phyloP scores from a whole-genome alignment of 2,113 vertebrate genomes.

The Oncorhynchus tshawytscha region DNA sequence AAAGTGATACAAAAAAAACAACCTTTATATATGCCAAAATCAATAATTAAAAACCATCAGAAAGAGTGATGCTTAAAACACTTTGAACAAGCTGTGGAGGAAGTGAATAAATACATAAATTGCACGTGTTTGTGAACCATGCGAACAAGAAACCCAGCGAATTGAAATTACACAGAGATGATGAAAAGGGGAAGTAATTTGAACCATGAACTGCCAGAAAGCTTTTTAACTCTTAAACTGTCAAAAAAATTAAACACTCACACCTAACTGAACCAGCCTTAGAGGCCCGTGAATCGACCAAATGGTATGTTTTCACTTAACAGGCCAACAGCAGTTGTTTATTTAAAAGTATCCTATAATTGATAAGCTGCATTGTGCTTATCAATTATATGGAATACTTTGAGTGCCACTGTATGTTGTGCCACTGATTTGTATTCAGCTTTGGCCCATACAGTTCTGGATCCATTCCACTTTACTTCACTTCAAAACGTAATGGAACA shows the following conservation, averaged over 20 bases:
- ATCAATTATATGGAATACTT: no score
- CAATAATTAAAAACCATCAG: constrained; percentile 68
- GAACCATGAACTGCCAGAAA: constrained; percentile 12
- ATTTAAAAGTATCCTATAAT: no score
- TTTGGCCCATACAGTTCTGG: no score
- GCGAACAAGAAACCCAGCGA: constrained; percentile 30
- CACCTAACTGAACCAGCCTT: no score
- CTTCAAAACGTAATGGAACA: no score
- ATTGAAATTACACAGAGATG: constrained; percentile 50
- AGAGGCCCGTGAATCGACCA: no score
- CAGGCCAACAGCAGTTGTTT: no score
- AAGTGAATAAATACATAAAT: constrained; percentile 69
- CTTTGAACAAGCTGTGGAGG: constrained; percentile 61
- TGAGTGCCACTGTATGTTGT: no score
- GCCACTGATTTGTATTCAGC: no score
- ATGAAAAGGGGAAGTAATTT: constrained; percentile 55
- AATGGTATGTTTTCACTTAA: no score
- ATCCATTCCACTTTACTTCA: no score
- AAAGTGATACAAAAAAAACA: constrained; percentile 39
- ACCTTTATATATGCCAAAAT: constrained; percentile 59
- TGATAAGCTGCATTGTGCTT: no score
- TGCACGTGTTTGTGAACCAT: constrained; percentile 31
- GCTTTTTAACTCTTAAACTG: constrained; percentile 1
- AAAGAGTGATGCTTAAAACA: constrained; percentile 56
- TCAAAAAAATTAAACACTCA: neutral